These are phyloP conservation scores for Loripinus fragilis DNA, from an alignment of 2,888 invertebrate genomes.

Conservation along the genomic window DNA sequence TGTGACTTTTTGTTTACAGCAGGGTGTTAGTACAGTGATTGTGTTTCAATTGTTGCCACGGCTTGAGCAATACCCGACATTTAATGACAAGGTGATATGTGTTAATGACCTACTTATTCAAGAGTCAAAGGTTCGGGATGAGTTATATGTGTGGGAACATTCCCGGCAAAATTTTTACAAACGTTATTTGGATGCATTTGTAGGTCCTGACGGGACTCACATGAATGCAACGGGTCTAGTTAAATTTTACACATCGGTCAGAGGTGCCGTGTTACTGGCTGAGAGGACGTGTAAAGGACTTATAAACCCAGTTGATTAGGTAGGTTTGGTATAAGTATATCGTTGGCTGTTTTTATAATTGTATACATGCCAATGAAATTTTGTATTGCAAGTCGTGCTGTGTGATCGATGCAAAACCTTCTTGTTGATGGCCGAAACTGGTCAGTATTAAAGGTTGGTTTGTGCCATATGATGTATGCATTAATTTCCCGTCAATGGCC, in stretches of 20 bases:
- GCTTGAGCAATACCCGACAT: neutral
- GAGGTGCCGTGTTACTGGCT: neutral
- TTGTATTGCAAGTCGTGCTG: too few species aligned
- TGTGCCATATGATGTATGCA: too few species aligned
- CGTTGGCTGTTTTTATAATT: too few species aligned
- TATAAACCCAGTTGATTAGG: too few species aligned
- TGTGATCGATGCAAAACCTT: too few species aligned
- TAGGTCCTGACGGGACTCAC: neutral
- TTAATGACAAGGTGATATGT: neutral
- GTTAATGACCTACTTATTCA: neutral
- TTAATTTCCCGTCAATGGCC: too few species aligned
- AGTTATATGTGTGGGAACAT: neutral
- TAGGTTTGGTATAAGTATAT: neutral
- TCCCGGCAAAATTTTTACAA: neutral
- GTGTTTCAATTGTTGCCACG: neutral
- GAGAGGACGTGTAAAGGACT: too few species aligned
- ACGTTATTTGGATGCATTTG: neutral
- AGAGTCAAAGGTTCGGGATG: neutral
- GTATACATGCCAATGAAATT: too few species aligned
- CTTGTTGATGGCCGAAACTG: too few species aligned
- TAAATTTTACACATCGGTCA: neutral
- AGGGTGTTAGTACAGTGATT: neutral
- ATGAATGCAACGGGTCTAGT: neutral
- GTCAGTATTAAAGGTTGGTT: too few species aligned
- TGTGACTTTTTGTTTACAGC: neutral